Conservation (phyloP, 2,888 invertebrate genomes). For the Anthrax anthrax region DNA sequence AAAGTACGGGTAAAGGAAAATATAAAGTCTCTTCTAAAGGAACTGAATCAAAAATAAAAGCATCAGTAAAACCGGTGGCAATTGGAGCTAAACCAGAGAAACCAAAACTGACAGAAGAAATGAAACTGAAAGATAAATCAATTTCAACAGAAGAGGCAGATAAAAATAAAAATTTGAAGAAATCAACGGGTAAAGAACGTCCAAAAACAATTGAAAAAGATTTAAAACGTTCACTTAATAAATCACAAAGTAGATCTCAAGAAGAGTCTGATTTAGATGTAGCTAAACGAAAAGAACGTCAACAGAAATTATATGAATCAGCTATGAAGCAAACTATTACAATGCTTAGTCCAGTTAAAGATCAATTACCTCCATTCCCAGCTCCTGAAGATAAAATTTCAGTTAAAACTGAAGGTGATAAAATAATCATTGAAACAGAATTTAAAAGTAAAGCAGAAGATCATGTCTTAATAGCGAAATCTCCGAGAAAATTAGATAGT, state of each 20-base stretch:
- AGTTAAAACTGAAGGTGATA: conserved; percentile 55
- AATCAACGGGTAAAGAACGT: conserved; percentile 46
- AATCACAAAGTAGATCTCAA: conserved; percentile 53
- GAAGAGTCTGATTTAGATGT: conserved; percentile 56
- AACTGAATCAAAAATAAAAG: conserved; percentile 16
- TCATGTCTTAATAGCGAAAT: conserved; percentile 60
- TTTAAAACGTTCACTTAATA: conserved; percentile 27
- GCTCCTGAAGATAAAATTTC: conserved; percentile 58
- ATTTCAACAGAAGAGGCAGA: background rate
- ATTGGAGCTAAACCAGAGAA: conserved; percentile 25
- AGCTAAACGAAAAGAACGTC: conserved; percentile 57
- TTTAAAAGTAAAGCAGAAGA: conserved; percentile 61
- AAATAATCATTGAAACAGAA: conserved; percentile 54
- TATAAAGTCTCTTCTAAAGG: conserved; percentile 19
- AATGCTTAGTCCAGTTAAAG: conserved; percentile 57
- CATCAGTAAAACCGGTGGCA: conserved; percentile 29
- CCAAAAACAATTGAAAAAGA: conserved; percentile 52
- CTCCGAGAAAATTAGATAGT: conserved; percentile 54
- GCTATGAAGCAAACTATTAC: conserved; percentile 63
- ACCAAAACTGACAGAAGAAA: conserved; percentile 38
- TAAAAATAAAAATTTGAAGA: conserved; percentile 35
- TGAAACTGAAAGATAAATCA: conserved; percentile 17
- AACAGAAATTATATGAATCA: conserved; percentile 60
- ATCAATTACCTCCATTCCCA: conserved; percentile 54
- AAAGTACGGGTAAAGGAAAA: conserved; percentile 29